These are phyloP conservation scores for Oligia fasciuncula DNA, from an alignment of 2,888 invertebrate genomes.

Conservation along the genomic window DNA sequence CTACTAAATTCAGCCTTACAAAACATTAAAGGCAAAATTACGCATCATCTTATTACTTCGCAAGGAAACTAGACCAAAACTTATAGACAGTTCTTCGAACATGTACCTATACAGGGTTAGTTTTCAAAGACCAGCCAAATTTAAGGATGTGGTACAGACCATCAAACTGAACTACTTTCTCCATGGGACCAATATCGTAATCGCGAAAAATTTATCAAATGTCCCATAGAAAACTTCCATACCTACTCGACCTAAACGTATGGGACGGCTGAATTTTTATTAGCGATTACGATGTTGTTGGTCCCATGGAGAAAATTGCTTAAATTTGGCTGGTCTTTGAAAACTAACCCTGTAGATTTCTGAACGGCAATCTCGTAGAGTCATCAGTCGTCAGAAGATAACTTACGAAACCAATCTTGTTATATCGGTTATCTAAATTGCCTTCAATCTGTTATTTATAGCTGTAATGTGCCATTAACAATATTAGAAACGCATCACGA, in stretches of 20 bases:
- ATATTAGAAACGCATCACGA: conserved; percentile 56
- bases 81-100: neutral
- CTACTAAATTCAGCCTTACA: neutral
- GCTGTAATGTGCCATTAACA: conserved; percentile 35
- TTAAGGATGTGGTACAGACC: too few relatives aligned
- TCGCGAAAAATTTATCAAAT: too few relatives aligned
- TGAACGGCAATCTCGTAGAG: neutral
- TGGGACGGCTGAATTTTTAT: too few relatives aligned
- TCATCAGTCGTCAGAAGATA: neutral
- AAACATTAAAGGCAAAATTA: neutral
- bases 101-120: neutral
- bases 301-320: too few relatives aligned
- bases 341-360: neutral
- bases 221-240: too few relatives aligned
- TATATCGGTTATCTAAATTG: conserved; percentile 19
- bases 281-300: too few relatives aligned
- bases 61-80: neutral
- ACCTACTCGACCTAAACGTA: too few relatives aligned
- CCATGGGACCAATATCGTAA: too few relatives aligned
- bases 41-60: neutral
- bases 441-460: conserved; percentile 45
- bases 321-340: too few relatives aligned
- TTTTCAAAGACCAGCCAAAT: too few relatives aligned
- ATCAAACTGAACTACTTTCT: too few relatives aligned
- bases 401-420: conserved; percentile 16